Evolutionary conservation across 2,888 invertebrate species (phyloP).

Genomic region (Dynastes grantii): DNA sequence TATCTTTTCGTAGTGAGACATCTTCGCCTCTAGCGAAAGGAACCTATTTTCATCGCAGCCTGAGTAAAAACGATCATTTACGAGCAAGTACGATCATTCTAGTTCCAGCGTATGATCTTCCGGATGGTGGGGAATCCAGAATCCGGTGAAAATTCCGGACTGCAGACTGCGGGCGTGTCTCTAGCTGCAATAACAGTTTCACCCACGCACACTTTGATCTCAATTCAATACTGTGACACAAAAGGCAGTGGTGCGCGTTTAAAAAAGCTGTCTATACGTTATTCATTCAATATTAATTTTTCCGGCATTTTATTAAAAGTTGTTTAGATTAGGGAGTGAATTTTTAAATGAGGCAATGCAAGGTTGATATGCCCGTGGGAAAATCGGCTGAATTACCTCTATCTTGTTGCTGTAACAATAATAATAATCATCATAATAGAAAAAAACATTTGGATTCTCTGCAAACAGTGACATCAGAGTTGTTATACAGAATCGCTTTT

Average conservation of each 20-base stretch:
- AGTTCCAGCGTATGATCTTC: slow-evolving; percentile 52
- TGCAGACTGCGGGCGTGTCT: slow-evolving; percentile 68
- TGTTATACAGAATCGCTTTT: slow-evolving; percentile 82
- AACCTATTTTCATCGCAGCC: not conserved
- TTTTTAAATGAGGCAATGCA: slow-evolving; percentile 45
- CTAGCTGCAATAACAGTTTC: slow-evolving; percentile 61
- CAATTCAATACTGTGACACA: slow-evolving; percentile 33
- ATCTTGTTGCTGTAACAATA: slow-evolving; percentile 52
- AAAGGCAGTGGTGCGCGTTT: slow-evolving; percentile 32
- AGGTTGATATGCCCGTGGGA: slow-evolving; percentile 44
- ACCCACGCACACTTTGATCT: slow-evolving; percentile 38
- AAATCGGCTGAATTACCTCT: slow-evolving; percentile 55
- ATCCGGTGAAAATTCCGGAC: slow-evolving; percentile 64
- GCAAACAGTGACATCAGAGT: slow-evolving; percentile 70
- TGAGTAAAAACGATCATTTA: slow-evolving; percentile 19
- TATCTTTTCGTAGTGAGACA: slow-evolving; percentile 24
- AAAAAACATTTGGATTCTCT: slow-evolving; percentile 36
- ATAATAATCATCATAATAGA: slow-evolving; percentile 35
- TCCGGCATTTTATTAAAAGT: too few relatives aligned
- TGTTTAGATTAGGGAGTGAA: slow-evolving; percentile 10
- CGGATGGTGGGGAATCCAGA: slow-evolving; percentile 61
- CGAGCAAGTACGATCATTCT: slow-evolving; percentile 49
- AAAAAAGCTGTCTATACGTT: not conserved
- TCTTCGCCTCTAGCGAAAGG: not conserved
- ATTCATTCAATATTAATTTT: too few relatives aligned